These are phyloP conservation scores for Heliconius eleuchia DNA, from an alignment of 1,140 invertebrate genomes.

Conservation along the genomic window DNA sequence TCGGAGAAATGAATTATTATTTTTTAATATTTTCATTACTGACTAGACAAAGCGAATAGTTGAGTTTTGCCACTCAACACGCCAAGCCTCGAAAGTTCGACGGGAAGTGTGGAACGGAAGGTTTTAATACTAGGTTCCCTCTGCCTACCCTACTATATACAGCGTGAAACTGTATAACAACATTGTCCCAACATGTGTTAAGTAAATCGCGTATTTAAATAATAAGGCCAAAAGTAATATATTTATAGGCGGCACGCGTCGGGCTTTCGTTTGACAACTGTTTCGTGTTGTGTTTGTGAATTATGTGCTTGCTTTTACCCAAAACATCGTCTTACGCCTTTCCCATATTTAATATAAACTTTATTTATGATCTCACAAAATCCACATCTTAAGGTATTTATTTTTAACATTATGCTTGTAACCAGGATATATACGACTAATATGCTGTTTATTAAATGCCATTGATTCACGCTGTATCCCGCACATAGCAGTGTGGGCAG, in stretches of 20 bases:
- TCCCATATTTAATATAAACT: conserved; percentile 48
- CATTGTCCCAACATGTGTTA: conserved; percentile 36
- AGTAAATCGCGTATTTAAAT: conserved; percentile 41
- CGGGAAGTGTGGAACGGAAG: too few species aligned
- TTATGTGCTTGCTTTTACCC: conserved; percentile 48
- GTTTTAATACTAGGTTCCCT: too few species aligned
- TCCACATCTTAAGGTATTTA: conserved; percentile 27
- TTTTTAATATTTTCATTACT: too few species aligned
- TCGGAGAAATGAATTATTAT: too few species aligned
- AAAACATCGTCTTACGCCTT: conserved; percentile 52
- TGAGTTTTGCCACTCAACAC: too few species aligned
- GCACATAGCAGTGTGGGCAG: too few species aligned
- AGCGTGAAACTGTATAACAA: too few species aligned
- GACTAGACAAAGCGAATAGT: too few species aligned
- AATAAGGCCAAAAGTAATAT: conserved; percentile 47
- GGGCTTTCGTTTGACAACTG: conserved; percentile 53
- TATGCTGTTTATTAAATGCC: too few species aligned
- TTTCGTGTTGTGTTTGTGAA: conserved; percentile 54
- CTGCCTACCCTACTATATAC: too few species aligned
- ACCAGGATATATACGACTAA: not conserved
- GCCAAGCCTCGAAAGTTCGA: too few species aligned
- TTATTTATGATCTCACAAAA: conserved; percentile 45
- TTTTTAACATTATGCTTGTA: conserved; percentile 5
- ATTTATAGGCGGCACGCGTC: conserved; percentile 53
- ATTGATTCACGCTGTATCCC: too few species aligned